A percentile compares a stretch with the other conserved stretches of the same genome.
Evolutionary conservation across 2,797 vertebrate genomes (phyloP).

Genomic region (Emydoidea blandingii): DNA sequence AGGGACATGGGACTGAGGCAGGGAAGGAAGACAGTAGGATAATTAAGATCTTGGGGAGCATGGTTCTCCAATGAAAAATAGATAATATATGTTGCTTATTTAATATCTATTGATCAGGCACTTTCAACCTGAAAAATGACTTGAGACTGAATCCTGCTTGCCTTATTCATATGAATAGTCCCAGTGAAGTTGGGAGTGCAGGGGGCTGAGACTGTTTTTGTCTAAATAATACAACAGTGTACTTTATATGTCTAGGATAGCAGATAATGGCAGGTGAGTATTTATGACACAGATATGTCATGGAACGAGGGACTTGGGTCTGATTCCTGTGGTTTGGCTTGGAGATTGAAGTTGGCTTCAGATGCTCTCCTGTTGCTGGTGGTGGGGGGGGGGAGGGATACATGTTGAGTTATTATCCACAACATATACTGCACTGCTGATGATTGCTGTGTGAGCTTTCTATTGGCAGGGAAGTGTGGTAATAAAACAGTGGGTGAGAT

Average conservation of each 20-base stretch:
- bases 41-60: constrained; percentile 9
- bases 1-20: not conserved
- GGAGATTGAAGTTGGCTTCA: not conserved
- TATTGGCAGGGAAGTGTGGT: not conserved
- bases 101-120: constrained; percentile 31
- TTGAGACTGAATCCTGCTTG: not conserved
- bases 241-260: fast-evolving
- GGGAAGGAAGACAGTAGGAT: not conserved
- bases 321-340: not conserved
- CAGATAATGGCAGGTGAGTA: not conserved
- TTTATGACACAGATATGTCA: not conserved
- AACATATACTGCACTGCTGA: not conserved
- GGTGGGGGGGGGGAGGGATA: too few species aligned
- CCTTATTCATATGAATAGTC: not conserved
- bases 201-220: not conserved
- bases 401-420: not conserved
- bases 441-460: not conserved
- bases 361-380: not conserved
- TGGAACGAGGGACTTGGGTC: not conserved
- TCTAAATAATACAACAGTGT: not conserved
- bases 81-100: not conserved
- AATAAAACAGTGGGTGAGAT: not conserved
- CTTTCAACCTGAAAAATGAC: constrained; percentile 31
- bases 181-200: not conserved
- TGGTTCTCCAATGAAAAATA: not conserved